Evolutionary conservation across 2,797 vertebrate genomes (phyloP), one percentile per base, ranked within the genome.

Genomic region (Philypnodon macrostomus): DNA sequence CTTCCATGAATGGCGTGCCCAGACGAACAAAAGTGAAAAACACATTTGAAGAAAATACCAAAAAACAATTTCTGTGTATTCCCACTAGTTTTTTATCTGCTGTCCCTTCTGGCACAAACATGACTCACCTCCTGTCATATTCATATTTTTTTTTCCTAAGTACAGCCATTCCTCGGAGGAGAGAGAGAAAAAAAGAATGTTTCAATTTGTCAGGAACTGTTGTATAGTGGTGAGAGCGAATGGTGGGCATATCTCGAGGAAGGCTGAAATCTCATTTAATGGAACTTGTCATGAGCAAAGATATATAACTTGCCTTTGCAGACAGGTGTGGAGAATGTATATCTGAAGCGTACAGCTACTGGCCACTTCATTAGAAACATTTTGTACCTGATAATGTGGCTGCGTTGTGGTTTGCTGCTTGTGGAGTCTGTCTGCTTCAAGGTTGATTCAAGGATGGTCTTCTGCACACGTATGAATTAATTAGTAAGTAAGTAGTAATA

Each of bases 21-120:
- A 82, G 81, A 83, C 83, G 83, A 85, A 69, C 76, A 73, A 71
- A 77, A 84, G 71, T 61, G 70, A 64, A 74, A 82, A 83, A 83
- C 53, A 76, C 67, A 80, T 80, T 81, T 77, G 63, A 78, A 71
- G 68, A 68, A 27, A 76, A 78, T 64, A n/a, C n/a, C n/a, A 79
- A 81, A 81, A 81, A 79, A 75, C 59, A 57, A 70, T 73, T 75
- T 65, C 39, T 67, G 29, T 58, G 33, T 69, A 70, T 72, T 75
- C 63, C 72, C 69, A 47, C 29, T 38, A 65, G 59, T 41, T 44
- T 61, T 52, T 75, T 69, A 75, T 74, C 67, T 64, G 47, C 70
- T 58, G 60, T 84, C 78, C 82, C 84, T 77, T 53, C 63, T 73
- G 80, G 76, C 73, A 55, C 60, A 70, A 80, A 79, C 67, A 63